Evolutionary conservation across 2,888 invertebrate species (phyloP).

Genomic region (Chrysolina oricalcia): DNA sequence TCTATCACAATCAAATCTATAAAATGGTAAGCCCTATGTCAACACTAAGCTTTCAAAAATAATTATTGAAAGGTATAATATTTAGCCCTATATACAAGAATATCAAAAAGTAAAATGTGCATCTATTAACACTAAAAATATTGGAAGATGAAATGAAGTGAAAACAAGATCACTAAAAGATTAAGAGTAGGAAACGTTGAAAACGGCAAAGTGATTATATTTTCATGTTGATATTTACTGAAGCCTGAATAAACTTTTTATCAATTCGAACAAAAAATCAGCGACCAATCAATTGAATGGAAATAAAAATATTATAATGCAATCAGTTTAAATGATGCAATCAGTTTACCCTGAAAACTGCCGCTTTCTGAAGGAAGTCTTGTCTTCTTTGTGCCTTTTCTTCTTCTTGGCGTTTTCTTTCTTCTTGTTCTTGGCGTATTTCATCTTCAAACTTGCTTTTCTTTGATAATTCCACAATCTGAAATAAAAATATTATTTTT

Average conservation of each 20-base stretch:
- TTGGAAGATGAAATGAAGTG: conserved; percentile 28
- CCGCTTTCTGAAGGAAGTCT: conserved; percentile 92
- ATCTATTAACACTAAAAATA: conserved; percentile 32
- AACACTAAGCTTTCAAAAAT: conserved; percentile 32
- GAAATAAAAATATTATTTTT: conserved; percentile 56
- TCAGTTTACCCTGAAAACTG: conserved; percentile 78
- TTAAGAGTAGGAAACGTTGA: background rate
- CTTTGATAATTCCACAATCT: conserved; percentile 89
- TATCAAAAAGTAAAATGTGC: conserved; percentile 31
- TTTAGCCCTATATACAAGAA: conserved; percentile 38
- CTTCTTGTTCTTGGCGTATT: conserved; percentile 93
- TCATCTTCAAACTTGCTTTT: conserved; percentile 94
- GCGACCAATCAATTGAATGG: background rate
- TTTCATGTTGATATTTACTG: background rate
- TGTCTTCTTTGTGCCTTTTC: conserved; percentile 86
- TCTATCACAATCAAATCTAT: conserved; percentile 41
- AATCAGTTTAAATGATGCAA: background rate
- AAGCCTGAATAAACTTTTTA: background rate
- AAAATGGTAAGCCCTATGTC: conserved; percentile 34
- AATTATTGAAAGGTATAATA: conserved; percentile 28
- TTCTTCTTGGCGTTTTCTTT: conserved; percentile 87
- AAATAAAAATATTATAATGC: background rate
- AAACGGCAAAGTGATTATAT: background rate
- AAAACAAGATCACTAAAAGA: background rate
- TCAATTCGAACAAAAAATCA: background rate